Base-by-base conservation (phyloP, 2,888 invertebrate genomes). In the Lycophotia porphyrea region DNA sequence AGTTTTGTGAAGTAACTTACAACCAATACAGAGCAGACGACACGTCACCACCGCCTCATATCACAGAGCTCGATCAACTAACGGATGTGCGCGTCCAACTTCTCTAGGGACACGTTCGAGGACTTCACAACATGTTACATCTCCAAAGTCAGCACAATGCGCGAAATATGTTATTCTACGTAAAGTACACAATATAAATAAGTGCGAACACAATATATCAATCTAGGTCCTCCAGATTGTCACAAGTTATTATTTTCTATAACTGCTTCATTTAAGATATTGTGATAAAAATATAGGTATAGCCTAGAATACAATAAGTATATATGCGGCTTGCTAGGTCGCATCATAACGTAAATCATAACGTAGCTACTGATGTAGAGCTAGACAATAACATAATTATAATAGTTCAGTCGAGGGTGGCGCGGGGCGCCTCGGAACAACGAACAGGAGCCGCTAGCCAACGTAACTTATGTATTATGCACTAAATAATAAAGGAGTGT, bases 381-480 rank as follows among this genome's bases (percentile, higher is more conserved):
- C 52, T 65, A 63, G 9, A 66, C 18, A 47, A 75, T 66, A 81
- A 75, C 42, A 21, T 49, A 61, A 61, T 42, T 15, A 69, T 55
- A 47, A 31, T 39, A 69, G 67, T 78, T 81, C 74, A 78, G 81
- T 82, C 66, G 66, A 72, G 69, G 64, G 61, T 11, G 72, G 47
- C 72, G 68, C 71, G 61, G 8, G 72, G 47, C 72, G 68, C 71
- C 76, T 69, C 72, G 76, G 69, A 67, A 72, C 65, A 76, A 21
- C 15, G n/a, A 42, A 64, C 49, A 24, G 76, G 55, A 71, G 76
- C 69, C 60, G 39, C 55, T n/a, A 55, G 74, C 47, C 42, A 66
- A 66, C 55, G 24, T 55, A 70, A 49, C 66, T 24, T 55, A 60
- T 3, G 42, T 49, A 65, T 15, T 52, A 69, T 65, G 74, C 47